A percentile compares a stretch with the other conserved stretches of the same genome.
Evolutionary conservation across 2,888 invertebrate species (phyloP).

Genomic region (Plusia festucae): DNA sequence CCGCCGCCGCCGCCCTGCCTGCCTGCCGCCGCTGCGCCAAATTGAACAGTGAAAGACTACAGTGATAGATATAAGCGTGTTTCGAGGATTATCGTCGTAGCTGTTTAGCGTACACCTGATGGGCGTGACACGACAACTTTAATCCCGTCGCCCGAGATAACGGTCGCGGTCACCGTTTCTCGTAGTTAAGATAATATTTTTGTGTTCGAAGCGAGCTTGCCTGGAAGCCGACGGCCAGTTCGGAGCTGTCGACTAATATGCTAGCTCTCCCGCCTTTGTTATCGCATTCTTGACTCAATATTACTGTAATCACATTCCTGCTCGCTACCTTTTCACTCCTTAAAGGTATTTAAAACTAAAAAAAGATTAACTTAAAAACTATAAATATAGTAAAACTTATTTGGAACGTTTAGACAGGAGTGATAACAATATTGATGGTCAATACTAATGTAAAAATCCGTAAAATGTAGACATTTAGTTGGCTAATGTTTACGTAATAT

Average conservation of each 20-base stretch:
- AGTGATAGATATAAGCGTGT: constrained; percentile 39
- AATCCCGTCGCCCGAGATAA: constrained; percentile 22
- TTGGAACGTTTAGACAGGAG: constrained; percentile 39
- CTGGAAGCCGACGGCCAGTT: constrained; percentile 19
- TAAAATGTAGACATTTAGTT: constrained; percentile 40
- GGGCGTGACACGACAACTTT: constrained; percentile 50
- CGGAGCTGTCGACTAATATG: constrained; percentile 45
- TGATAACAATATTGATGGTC: constrained; percentile 48
- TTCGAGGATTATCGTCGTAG: constrained; percentile 42
- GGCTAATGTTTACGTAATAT: constrained; percentile 46
- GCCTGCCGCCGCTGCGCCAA: not conserved
- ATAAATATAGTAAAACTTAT: constrained; percentile 52
- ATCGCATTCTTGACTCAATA: constrained; percentile 47
- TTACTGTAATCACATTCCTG: constrained; percentile 55
- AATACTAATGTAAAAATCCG: constrained; percentile 37
- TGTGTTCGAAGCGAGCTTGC: constrained; percentile 26
- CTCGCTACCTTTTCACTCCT: constrained; percentile 34
- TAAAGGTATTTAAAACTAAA: constrained; percentile 29
- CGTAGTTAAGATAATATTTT: constrained; percentile 32
- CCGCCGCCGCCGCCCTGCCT: not conserved
- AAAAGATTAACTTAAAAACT: constrained; percentile 44
- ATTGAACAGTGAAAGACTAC: constrained; percentile 16
- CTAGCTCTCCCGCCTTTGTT: constrained; percentile 39
- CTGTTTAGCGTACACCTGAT: constrained; percentile 37
- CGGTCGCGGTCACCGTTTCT: constrained; percentile 27